Percentiles rank a stretch among this genome's conserved stretches.
Conservation (phyloP, 2,888 invertebrate genomes). For the Syritta pipiens region DNA sequence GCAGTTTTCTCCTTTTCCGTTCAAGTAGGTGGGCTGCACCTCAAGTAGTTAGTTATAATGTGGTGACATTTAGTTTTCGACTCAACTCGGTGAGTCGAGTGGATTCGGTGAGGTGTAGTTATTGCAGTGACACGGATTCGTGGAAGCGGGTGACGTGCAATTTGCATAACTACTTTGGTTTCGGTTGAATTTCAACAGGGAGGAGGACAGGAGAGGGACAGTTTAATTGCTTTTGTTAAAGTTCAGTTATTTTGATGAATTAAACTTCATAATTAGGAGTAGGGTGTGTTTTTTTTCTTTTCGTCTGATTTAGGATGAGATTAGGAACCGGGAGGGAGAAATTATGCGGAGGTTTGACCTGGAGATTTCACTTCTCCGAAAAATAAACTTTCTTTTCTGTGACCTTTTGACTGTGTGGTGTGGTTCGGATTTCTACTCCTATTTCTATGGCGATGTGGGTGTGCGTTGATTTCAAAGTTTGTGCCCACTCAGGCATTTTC, state of each 20-base stretch:
- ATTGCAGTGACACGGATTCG: constrained; percentile 35
- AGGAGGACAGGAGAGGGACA: not conserved
- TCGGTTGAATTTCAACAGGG: constrained; percentile 7
- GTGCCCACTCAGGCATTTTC: too few species aligned
- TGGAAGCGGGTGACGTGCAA: constrained; percentile 2
- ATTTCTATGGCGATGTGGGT: too few species aligned
- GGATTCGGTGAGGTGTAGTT: too few species aligned
- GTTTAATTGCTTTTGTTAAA: constrained; percentile 27
- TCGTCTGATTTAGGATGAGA: not conserved
- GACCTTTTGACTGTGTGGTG: too few species aligned
- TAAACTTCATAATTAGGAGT: not conserved
- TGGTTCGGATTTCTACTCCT: too few species aligned
- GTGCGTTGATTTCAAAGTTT: too few species aligned
- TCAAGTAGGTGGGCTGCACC: constrained; percentile 67
- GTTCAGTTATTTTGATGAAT: constrained; percentile 13
- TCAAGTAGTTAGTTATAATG: constrained; percentile 63
- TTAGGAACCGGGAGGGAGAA: too few species aligned
- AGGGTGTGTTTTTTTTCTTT: not conserved
- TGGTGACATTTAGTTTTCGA: constrained; percentile 67
- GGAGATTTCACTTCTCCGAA: too few species aligned
- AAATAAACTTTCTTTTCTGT: too few species aligned
- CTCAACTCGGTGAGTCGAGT: constrained; percentile 40
- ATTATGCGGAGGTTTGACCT: too few species aligned
- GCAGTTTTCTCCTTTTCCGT: constrained; percentile 46
- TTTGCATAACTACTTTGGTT: constrained; percentile 55